Conservation (phyloP, 2,888 invertebrate species). For the Caenorhabditis macrosperma region DNA sequence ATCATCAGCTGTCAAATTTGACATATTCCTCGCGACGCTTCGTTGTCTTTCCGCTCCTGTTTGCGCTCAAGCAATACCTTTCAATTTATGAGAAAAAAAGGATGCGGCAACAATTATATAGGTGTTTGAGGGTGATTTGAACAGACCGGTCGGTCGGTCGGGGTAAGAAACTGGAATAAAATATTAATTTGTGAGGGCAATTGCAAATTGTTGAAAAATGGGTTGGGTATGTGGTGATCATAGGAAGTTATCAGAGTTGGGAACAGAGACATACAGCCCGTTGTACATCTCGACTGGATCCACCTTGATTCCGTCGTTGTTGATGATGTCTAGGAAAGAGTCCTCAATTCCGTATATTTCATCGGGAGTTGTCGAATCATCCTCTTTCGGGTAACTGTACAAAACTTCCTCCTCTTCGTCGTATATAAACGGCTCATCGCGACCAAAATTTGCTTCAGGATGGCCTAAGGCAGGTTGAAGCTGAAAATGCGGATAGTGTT, state of each 20-base stretch:
- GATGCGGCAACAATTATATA: not conserved
- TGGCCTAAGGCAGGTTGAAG: too few species aligned
- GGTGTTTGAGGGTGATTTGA: not conserved
- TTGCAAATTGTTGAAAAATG: too few species aligned
- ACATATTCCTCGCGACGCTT: not conserved
- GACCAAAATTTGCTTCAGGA: too few species aligned
- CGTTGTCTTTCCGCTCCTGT: not conserved
- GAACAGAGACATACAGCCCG: not conserved
- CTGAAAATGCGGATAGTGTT: too few species aligned
- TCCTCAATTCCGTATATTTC: not conserved
- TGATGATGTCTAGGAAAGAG: not conserved
- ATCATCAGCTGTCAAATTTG: constrained; percentile 18
- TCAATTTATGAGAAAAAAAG: not conserved
- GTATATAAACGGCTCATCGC: too few species aligned
- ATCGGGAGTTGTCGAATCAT: too few species aligned
- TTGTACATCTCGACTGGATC: not conserved
- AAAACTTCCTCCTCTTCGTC: not conserved
- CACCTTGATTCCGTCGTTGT: not conserved
- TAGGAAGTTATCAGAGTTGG: too few species aligned
- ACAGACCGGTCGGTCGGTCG: not conserved
- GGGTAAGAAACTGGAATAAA: too few species aligned
- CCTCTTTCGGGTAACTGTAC: not conserved
- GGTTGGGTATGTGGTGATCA: too few species aligned
- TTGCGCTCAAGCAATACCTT: not conserved
- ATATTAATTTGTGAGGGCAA: too few species aligned